Conservation (phyloP, 2,113 vertebrate genomes). For the Pampusana beccarii region DNA sequence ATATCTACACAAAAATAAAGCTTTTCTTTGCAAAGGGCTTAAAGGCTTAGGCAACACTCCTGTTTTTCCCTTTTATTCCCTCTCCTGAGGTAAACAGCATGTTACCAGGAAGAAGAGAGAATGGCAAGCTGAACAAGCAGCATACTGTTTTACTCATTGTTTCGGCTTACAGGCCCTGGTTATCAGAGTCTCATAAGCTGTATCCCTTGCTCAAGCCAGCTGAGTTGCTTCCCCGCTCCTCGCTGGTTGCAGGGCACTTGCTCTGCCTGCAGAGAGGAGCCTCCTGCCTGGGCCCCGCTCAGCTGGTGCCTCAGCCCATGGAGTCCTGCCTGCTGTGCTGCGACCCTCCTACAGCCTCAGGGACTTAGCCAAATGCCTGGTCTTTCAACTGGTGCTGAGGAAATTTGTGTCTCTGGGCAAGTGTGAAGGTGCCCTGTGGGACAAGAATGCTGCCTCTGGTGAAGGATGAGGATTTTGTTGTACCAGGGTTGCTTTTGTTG, state of each 20-base stretch:
- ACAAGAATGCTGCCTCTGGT: not conserved
- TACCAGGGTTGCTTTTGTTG: not conserved
- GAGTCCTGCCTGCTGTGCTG: not conserved
- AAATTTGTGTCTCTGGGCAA: not conserved
- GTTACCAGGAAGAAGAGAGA: not conserved
- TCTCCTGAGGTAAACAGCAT: not conserved
- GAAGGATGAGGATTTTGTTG: not conserved
- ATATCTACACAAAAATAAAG: constrained; percentile 30
- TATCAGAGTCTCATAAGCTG: not conserved
- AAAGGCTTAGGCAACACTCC: not conserved
- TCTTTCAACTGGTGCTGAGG: not conserved
- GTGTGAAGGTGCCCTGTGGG: rapidly evolving
- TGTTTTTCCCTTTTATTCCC: not conserved
- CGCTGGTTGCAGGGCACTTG: not conserved
- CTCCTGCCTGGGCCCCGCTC: not conserved
- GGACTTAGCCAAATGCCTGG: not conserved
- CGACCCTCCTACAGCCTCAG: not conserved
- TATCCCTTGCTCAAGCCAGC: not conserved
- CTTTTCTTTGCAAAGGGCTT: constrained; percentile 20
- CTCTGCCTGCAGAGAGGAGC: not conserved
- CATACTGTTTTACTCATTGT: not conserved
- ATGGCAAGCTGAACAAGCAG: not conserved
- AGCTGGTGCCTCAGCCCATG: rapidly evolving
- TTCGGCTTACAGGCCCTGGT: not conserved
- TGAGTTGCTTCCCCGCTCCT: not conserved